These are phyloP conservation scores for Notarius quadriscutis DNA, from an alignment of 2,113 vertebrate genomes.

Conservation along the genomic window DNA sequence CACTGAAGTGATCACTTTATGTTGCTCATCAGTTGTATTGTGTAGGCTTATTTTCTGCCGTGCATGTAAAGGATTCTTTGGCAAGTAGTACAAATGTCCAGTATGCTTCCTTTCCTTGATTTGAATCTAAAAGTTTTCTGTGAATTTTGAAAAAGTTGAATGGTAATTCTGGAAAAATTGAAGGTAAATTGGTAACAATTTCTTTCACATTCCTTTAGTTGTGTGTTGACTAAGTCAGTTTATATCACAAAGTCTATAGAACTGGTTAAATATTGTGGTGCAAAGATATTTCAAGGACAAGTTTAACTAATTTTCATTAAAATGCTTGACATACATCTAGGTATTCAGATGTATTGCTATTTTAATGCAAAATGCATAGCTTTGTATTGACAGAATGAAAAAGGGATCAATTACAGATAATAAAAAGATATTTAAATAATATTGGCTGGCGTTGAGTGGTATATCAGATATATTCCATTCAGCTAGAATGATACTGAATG, in stretches of 20 bases:
- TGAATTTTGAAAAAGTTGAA: not conserved
- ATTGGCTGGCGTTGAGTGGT: no score
- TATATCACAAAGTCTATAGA: not conserved
- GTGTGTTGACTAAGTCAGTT: not conserved
- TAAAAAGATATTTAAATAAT: no score
- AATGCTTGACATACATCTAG: not conserved
- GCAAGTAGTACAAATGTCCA: not conserved
- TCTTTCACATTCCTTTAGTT: not conserved
- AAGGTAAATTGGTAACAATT: not conserved
- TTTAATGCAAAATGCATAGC: no score
- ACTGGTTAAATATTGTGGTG: not conserved
- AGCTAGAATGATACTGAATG: no score
- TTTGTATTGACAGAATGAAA: no score
- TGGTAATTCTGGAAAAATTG: not conserved
- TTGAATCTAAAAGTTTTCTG: no score
- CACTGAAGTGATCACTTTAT: not conserved
- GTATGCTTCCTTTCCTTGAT: not conserved
- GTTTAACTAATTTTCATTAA: no score
- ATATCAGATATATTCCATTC: no score
- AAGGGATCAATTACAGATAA: no score
- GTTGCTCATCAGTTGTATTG: not conserved
- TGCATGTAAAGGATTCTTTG: not conserved
- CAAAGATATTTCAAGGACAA: not conserved
- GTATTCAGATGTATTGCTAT: no score
- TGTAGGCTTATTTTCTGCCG: not conserved